Percentiles rank a stretch among this genome's conserved stretches.
Conservation (phyloP, 1,140 invertebrate genomes). For the Drosophila watanabei region DNA sequence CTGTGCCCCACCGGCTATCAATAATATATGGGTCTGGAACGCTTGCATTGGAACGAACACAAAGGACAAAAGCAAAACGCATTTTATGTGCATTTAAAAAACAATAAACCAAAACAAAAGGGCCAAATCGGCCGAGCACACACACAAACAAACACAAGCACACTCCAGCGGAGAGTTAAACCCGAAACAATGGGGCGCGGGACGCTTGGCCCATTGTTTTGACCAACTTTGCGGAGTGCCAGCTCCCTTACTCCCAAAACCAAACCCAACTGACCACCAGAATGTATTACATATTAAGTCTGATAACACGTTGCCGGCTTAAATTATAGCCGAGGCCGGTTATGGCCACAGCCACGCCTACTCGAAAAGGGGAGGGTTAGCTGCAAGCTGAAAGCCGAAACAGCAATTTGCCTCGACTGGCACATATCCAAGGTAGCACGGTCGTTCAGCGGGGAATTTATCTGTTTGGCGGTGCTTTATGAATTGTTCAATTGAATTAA, state of each 20-base stretch:
- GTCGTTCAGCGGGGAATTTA: neutral
- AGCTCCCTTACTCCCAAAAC: neutral
- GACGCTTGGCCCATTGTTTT: constrained; percentile 49
- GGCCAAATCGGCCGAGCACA: constrained; percentile 45
- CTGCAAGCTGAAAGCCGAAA: constrained; percentile 4
- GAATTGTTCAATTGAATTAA: neutral
- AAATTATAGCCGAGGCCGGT: constrained; percentile 56
- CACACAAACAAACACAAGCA: constrained; percentile 17
- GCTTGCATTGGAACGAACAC: constrained; percentile 38
- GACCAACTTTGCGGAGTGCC: constrained; percentile 35
- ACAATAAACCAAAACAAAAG: constrained; percentile 76
- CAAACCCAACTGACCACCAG: constrained; percentile 35
- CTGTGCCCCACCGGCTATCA: constrained; percentile 46
- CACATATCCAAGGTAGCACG: constrained; percentile 2
- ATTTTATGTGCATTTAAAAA: constrained; percentile 75
- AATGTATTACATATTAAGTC: constrained; percentile 67
- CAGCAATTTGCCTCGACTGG: constrained; percentile 28
- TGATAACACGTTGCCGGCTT: constrained; percentile 62
- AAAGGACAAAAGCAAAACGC: constrained; percentile 49
- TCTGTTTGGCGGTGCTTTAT: neutral
- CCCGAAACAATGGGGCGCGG: constrained; percentile 43
- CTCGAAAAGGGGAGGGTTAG: constrained; percentile 9
- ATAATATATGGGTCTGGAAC: constrained; percentile 62
- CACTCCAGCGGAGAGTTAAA: constrained; percentile 10
- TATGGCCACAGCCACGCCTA: constrained; percentile 41